Evolutionary conservation across 2,113 vertebrate genomes (phyloP), one percentile per base, ranked within the genome.

Genomic region (Otolemur garnettii): DNA sequence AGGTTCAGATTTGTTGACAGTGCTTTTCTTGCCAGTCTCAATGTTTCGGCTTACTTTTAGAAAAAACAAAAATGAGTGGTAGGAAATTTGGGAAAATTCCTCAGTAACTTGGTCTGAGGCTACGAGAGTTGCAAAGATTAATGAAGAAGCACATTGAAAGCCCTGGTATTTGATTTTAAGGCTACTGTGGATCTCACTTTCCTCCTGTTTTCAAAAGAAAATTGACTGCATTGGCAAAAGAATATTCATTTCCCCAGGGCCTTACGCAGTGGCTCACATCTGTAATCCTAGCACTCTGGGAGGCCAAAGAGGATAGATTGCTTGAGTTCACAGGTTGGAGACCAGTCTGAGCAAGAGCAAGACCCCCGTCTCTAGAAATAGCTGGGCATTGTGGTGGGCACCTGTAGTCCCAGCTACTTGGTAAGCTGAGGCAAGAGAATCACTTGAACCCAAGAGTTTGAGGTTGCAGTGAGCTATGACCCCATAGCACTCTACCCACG

Each of bases 191-290:
- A 87, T 45, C 45, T 82, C 59, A 81, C 28, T 62, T 22, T 74
- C 53, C 35, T 69, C 10, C 42, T 50, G 30, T 84, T 95, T 87
- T 93, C 78, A 72, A 93, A 91, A 92, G 64, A 87, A 92, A 88
- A 91, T 69, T 42, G 33, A 30, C 42, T 33, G 18, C 38, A 22
- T 35, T 87, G 42, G 35, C 42, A 59, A 89, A 94, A 84, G 45
- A 75, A 38, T 74, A 38, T 74, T 74, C 57, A 7, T 50, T 50
- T 50, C 45, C 45, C 45, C 45, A 50, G 45, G 45, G 45, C 4
- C 45, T 50, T 50, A 50, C 45, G 9, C 45, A 50, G 45, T 50
- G 45, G 45, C 45, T 50, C 45, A 50, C 45, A 7, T 8, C 45
- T 50, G 45, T 50, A 50, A 50, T 50, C 45, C 45, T 50, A n/a